Percentiles rank a stretch among this genome's conserved stretches.
Conservation (phyloP, 2,888 invertebrate species). For the Nomada fabriciana region DNA sequence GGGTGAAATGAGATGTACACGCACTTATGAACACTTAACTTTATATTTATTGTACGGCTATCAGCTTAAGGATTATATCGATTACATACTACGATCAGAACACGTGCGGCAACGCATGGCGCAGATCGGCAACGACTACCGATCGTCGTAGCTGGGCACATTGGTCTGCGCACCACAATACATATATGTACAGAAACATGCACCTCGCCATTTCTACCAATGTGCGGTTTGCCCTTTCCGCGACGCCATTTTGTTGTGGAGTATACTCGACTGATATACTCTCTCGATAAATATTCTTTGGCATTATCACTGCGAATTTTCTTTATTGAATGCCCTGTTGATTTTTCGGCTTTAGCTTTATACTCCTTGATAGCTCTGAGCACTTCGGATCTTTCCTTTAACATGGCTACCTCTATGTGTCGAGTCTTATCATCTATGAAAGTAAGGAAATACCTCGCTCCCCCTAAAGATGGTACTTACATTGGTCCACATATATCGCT, state of each 20-base stretch:
- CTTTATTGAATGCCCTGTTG: constrained; percentile 50
- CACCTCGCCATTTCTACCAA: constrained; percentile 71
- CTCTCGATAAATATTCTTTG: constrained; percentile 49
- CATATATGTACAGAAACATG: constrained; percentile 64
- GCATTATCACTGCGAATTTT: constrained; percentile 52
- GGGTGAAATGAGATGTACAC: no score
- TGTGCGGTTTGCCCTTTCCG: constrained; percentile 74
- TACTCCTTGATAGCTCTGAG: constrained; percentile 50
- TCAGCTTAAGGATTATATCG: no score
- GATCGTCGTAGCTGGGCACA: no score
- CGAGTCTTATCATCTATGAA: constrained; percentile 52
- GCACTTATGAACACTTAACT: no score
- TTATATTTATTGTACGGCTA: no score
- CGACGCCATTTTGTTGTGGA: constrained; percentile 74
- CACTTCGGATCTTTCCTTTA: constrained; percentile 39
- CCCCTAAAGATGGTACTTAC: neutral
- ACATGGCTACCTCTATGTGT: constrained; percentile 33
- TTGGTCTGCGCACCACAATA: no score
- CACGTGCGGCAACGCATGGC: no score
- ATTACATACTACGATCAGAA: no score
- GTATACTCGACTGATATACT: constrained; percentile 67
- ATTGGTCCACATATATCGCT: neutral
- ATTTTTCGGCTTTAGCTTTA: constrained; percentile 40
- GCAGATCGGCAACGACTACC: no score
- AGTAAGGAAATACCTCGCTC: neutral